Conservation (phyloP, 2,113 vertebrate genomes). For the Silurus meridionalis region DNA sequence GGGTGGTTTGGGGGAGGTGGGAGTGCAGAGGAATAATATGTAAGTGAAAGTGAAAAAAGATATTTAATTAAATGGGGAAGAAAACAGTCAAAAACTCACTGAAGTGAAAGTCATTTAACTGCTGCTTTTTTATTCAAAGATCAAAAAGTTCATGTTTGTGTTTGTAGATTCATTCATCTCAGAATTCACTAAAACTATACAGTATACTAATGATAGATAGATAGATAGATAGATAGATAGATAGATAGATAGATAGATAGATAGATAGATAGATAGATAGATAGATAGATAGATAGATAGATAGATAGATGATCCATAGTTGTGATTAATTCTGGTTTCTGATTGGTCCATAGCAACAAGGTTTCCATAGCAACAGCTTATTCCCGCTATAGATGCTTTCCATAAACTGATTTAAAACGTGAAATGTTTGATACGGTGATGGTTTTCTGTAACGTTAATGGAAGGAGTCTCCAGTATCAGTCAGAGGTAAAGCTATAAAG, state of each 20-base stretch:
- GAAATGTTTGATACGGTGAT: not conserved
- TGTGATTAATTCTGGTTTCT: not conserved
- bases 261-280: no score
- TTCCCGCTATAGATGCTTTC: not conserved
- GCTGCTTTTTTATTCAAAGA: not conserved
- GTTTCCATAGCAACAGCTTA: not conserved
- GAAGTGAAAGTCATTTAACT: not conserved
- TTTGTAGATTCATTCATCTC: no score
- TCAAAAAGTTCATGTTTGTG: not conserved
- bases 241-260: no score
- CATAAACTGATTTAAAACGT: not conserved
- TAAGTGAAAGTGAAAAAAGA: no score
- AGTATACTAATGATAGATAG: no score
- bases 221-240: no score
- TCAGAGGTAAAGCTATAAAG: not conserved
- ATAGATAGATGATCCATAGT: no score
- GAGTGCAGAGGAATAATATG: not conserved
- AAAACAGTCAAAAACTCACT: not conserved
- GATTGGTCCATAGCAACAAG: not conserved
- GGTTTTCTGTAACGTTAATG: not conserved
- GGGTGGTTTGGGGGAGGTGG: not conserved
- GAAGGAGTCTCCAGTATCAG: not conserved
- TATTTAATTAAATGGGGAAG: no score
- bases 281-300: no score
- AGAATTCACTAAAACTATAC: no score